phyloP scores from a whole-genome alignment of 2,888 invertebrate species.

The Pristionchus arcanus region DNA sequence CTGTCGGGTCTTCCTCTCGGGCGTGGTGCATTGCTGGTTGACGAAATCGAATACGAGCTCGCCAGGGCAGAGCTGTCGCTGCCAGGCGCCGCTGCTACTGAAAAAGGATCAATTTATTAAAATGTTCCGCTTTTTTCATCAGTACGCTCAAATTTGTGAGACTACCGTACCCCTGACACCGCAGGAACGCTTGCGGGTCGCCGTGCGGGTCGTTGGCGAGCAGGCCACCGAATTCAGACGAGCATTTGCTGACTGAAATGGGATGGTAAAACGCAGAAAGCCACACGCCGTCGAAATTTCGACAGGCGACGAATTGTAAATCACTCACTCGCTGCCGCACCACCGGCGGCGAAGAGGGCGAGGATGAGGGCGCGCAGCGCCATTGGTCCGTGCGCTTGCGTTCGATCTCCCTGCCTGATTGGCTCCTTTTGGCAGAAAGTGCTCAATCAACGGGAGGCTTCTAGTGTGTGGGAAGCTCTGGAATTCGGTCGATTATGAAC shows the following conservation, averaged over 20 bases:
- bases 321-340: conserved; percentile 43
- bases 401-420: neutral
- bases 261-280: neutral
- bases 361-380: conserved; percentile 50
- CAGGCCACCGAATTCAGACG: conserved; percentile 69
- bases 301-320: conserved; percentile 3
- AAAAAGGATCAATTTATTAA: neutral
- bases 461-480: neutral
- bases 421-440: neutral
- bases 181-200: conserved; percentile 73
- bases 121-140: neutral
- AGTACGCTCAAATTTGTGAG: neutral
- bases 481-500: too few species aligned
- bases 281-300: conserved; percentile 14
- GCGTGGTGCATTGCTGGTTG: conserved; percentile 73
- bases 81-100: conserved; percentile 63
- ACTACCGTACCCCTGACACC: conserved; percentile 71
- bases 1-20: conserved; percentile 67
- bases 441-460: neutral
- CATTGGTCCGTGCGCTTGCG: neutral
- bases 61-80: conserved; percentile 74
- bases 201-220: conserved; percentile 75
- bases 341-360: neutral
- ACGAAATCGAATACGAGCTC: conserved; percentile 77
- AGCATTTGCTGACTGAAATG: conserved; percentile 26